Evolutionary conservation across 2,888 invertebrate species (phyloP).

Genomic region (Drosophila atripex): DNA sequence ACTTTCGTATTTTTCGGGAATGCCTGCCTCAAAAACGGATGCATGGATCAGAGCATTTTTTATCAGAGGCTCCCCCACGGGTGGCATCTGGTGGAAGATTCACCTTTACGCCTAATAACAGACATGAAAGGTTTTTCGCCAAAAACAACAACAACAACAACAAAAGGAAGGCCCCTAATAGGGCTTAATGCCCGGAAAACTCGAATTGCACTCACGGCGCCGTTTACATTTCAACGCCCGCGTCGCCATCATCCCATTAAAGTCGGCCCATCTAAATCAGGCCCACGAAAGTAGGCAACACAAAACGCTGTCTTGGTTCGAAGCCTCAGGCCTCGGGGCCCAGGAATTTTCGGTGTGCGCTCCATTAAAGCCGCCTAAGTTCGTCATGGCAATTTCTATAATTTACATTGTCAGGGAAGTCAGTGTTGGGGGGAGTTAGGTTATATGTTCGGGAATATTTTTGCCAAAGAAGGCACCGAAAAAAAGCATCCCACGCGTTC

Average conservation of each 20-base stretch:
- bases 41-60: constrained; percentile 3
- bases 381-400: constrained; percentile 57
- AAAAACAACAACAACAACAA: neutral
- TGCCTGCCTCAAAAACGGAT: constrained; percentile 22
- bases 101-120: constrained; percentile 24
- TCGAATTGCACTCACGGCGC: constrained; percentile 60
- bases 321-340: constrained; percentile 23
- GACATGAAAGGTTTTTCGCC: constrained; percentile 30
- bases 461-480: neutral
- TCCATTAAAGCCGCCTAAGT: constrained; percentile 72
- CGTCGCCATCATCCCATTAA: constrained; percentile 22
- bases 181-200: constrained; percentile 50
- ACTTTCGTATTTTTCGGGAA: constrained; percentile 4
- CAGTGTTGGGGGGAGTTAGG: neutral
- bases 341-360: constrained; percentile 46
- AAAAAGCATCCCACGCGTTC: neutral
- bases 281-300: constrained; percentile 66
- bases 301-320: constrained; percentile 33
- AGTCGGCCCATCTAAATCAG: constrained; percentile 12
- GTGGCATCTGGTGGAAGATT: constrained; percentile 13
- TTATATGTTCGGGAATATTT: neutral
- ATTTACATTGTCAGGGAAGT: constrained; percentile 30
- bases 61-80: constrained; percentile 9
- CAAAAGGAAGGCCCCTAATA: constrained; percentile 43
- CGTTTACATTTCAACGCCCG: constrained; percentile 39